Evolutionary conservation across 2,113 vertebrate genomes (phyloP).

Genomic region (Abramis brama): DNA sequence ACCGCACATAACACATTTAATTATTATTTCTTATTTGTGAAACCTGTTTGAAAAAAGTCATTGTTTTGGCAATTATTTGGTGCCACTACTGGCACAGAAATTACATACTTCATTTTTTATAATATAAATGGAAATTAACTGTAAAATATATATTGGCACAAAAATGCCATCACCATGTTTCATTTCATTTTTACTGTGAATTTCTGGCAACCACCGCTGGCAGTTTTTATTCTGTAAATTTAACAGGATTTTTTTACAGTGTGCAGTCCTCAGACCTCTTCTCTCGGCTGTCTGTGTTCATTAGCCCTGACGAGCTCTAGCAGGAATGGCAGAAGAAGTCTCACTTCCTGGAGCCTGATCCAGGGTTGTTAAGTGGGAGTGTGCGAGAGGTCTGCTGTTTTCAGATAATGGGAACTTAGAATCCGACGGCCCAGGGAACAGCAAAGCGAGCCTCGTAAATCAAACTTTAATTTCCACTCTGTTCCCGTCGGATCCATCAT

Average conservation of each 20-base stretch:
- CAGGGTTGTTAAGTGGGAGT: constrained; percentile 43
- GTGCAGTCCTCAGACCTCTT: constrained; percentile 18
- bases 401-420: constrained; percentile 49
- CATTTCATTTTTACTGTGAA: not conserved
- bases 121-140: not conserved
- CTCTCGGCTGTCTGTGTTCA: constrained; percentile 43
- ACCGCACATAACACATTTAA: not conserved
- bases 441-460: constrained; percentile 52
- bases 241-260: constrained; percentile 21
- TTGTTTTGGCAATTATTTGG: not conserved
- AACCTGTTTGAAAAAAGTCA: not conserved
- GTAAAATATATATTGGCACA: not conserved
- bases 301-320: constrained; percentile 41
- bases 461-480: constrained; percentile 55
- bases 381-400: constrained; percentile 33
- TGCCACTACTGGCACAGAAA: not conserved
- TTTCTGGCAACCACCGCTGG: not conserved
- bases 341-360: constrained; percentile 41
- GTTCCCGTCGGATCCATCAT: constrained; percentile 49
- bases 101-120: not conserved
- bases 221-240: not conserved
- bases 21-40: not conserved
- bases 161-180: not conserved
- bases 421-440: constrained; percentile 31
- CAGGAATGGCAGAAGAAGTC: constrained; percentile 28